Percentiles rank a stretch among this genome's conserved stretches.
Conservation (phyloP, 2,113 vertebrate genomes). For the Glaucomys volans region DNA sequence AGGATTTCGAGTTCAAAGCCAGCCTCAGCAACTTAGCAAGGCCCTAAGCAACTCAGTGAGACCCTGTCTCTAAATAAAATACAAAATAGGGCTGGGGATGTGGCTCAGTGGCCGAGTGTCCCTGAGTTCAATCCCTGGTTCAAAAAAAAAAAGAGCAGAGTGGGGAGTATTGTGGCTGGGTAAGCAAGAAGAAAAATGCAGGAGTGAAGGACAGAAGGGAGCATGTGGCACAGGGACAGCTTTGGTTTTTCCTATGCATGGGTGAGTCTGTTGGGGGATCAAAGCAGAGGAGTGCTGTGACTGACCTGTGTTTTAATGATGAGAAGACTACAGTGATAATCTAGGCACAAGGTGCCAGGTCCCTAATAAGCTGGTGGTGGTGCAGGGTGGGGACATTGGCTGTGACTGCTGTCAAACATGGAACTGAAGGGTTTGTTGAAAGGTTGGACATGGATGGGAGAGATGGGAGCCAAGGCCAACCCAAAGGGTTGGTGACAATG, state of each 20-base stretch:
- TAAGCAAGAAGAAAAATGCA: background rate
- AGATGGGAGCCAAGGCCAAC: background rate
- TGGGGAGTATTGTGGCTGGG: background rate
- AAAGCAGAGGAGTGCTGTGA: background rate
- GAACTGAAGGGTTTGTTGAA: background rate
- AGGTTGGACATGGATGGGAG: background rate
- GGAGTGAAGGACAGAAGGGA: too few relatives aligned
- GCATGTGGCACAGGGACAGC: background rate
- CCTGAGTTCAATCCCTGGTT: too few relatives aligned
- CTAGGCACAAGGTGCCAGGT: background rate
- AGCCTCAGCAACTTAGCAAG: too few relatives aligned
- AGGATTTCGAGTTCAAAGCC: too few relatives aligned
- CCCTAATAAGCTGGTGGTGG: background rate
- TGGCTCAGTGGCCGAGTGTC: too few relatives aligned
- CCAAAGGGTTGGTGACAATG: background rate
- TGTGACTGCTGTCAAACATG: background rate
- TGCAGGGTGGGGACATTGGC: background rate
- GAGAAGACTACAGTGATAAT: slow-evolving; percentile 75
- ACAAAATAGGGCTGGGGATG: too few relatives aligned
- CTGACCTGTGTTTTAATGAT: background rate
- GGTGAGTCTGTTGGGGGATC: background rate
- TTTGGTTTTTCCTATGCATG: background rate
- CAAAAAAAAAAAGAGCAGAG: too few relatives aligned
- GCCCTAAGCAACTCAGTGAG: too few relatives aligned
- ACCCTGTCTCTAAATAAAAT: too few relatives aligned